Base-by-base conservation (phyloP, 2,113 vertebrate species). In the Notothenia coriiceps region DNA sequence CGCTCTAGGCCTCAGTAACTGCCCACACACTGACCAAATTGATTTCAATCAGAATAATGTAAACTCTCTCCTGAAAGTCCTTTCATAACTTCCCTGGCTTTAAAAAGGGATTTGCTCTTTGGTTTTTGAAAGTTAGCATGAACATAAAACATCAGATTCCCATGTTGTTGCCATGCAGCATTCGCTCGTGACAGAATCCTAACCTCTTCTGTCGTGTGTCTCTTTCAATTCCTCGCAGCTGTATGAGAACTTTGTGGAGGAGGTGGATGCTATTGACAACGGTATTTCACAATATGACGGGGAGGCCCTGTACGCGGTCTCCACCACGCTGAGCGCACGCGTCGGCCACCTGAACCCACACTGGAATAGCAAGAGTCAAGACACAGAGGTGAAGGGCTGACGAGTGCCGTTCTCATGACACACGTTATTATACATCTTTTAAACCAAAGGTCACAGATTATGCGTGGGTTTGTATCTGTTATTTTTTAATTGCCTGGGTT, bases 191-290 rank as follows among this genome's bases (percentile, higher is more conserved):
- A 78, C 12, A 68, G 2, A 4, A n/a, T 49, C 59, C 49, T 72
- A 59, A 35, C 50, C 33, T 78, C n/a, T 49, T n/a, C 5, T 12
- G 10, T 68, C 57, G 70, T 12, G 2, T 80, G 51, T 82, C 25
- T 73, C 20, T 77, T 46, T 76, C 20, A 2, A 40, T 50, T 68
- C 17, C 62, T 44, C 10, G 54, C 89, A 98, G 98, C 91, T 99
- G 46, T 99, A 99, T 0, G 98, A 98, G 91, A 97, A 96, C 91
- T 99, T 99, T 0, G 94, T 99, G 89, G 96, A 99, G 87, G 98
- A 98, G 82, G 94, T 99, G 6, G 98, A 99, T 0, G 98, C 96
- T 0, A 83, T 98, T 1, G 98, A 99, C 93, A 99, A 99, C 0
- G 98, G 98, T 8, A 96, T 99, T 78, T 94, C 96, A 0, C 98